These are phyloP conservation scores for Telmatherina bonti DNA, from an alignment of 2,797 vertebrate species.

Conservation along the genomic window DNA sequence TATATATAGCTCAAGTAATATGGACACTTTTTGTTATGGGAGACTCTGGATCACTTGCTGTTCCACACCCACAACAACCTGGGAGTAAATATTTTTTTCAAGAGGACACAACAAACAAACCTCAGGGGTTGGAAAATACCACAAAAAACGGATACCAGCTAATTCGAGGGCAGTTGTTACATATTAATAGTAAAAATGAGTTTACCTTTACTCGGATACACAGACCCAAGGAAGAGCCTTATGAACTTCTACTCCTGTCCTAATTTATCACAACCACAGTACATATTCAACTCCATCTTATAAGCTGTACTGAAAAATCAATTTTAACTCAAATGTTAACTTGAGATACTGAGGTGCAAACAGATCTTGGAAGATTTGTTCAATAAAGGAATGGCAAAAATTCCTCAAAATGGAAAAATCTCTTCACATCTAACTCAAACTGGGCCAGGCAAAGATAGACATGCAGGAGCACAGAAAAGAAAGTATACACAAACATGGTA, in stretches of 20 bases:
- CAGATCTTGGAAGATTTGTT: background rate
- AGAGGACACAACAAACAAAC: slow-evolving; percentile 13
- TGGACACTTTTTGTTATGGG: slow-evolving; percentile 38
- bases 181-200: background rate
- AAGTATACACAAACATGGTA: background rate
- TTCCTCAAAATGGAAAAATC: slow-evolving; percentile 3
- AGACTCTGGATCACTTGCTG: slow-evolving; percentile 4
- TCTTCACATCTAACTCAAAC: background rate
- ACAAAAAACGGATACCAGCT: background rate
- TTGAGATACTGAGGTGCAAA: slow-evolving; percentile 2
- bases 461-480: background rate
- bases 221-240: background rate
- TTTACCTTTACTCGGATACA: too few relatives aligned
- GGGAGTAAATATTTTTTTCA: slow-evolving; percentile 46
- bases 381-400: background rate
- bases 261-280: background rate
- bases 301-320: background rate
- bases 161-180: background rate
- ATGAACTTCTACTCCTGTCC: background rate
- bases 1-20: slow-evolving; percentile 31
- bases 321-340: background rate
- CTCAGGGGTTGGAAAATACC: background rate
- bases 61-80: background rate
- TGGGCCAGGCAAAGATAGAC: slow-evolving; percentile 11
- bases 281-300: background rate